Base-by-base conservation (phyloP, 1,140 invertebrate species). In the Drosophila mayri region DNA sequence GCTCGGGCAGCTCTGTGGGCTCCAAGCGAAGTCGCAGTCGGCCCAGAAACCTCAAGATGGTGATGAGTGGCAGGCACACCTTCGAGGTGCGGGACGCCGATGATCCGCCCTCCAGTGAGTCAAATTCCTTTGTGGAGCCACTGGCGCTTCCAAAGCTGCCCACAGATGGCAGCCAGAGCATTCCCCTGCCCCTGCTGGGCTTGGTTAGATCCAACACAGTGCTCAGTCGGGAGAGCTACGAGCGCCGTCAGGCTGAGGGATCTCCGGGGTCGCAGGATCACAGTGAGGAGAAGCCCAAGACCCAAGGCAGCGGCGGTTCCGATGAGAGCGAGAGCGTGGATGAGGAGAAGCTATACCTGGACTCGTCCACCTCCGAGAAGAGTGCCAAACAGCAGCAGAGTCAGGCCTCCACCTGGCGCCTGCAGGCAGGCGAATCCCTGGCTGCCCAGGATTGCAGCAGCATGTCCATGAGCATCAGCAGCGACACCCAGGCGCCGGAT, bases 401-500 rank as follows among this genome's bases (percentile, higher is more conserved):
- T 91, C 49, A 93, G 91, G 94, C 54, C 93, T 94, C 76, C 44
- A 93, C 91, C 50, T 95, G 95, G 93, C 83, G 60, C 9, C 94
- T 94, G 0, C 94, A 95, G 66, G 94, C 92, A 0, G 95, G 95
- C 0, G 95, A 96, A 79, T 95, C 95, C 0, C 94, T 96, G 94
- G 95, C 95, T 0, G 81, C 76, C 49, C 86, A 83, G 32, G 95
- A 95, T 41, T 95, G 95, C 52, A 94, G 94, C 20, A 95, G 94
- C 58, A 77, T 77, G 73, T 93, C 94, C 25, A 79, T 93, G 54
- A 95, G 94, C 80, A 94, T 94, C 28, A 95, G 94, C 12, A 95
- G 94, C 16, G 94, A 93, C 5, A 72, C 25, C 55, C 70, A 92
- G 59, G 54, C 65, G 0, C 58, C 71, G 2, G 57, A 52, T 9